Evolutionary conservation across 1,140 invertebrate species (phyloP).

Genomic region (Conus betulinus): DNA sequence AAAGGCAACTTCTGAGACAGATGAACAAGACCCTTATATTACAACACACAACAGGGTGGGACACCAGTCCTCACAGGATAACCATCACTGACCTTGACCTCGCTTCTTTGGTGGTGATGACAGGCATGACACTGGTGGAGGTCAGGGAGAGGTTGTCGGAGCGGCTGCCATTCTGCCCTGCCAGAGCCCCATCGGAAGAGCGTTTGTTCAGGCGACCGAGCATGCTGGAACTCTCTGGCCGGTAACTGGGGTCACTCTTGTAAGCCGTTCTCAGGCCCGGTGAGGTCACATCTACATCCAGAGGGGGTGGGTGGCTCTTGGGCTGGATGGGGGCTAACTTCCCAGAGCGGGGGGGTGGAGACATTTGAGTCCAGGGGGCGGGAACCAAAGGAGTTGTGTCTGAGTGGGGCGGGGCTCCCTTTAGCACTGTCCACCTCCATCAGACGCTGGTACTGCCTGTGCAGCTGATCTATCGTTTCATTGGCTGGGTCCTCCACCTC

Average conservation of each 20-base stretch:
- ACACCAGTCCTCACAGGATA: too few relatives aligned
- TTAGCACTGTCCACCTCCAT: slow-evolving; percentile 34
- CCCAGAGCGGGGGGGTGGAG: background rate
- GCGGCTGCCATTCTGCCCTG: slow-evolving; percentile 28
- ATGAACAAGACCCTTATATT: background rate
- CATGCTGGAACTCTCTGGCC: slow-evolving; percentile 40
- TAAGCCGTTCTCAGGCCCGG: slow-evolving; percentile 58
- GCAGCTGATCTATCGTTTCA: slow-evolving; percentile 34
- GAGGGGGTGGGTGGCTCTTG: slow-evolving; percentile 52
- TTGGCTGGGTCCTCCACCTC: slow-evolving; percentile 5
- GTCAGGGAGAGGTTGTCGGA: slow-evolving; percentile 61
- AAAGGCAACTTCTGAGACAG: background rate
- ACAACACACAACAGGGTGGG: background rate
- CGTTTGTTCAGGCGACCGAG: background rate
- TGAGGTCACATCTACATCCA: slow-evolving; percentile 57
- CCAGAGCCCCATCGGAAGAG: slow-evolving; percentile 7
- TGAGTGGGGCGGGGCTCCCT: background rate
- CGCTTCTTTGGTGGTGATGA: slow-evolving; percentile 66
- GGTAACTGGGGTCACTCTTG: slow-evolving; percentile 56
- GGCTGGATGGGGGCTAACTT: background rate
- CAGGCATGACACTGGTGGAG: slow-evolving; percentile 56
- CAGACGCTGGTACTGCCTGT: slow-evolving; percentile 34
- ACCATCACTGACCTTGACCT: slow-evolving; percentile 63
- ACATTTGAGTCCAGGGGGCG: background rate
- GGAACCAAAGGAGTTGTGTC: background rate